Percentiles rank a stretch among this genome's conserved stretches.
Evolutionary conservation across 2,797 vertebrate species (phyloP).

Genomic region (Vireo griseus): DNA sequence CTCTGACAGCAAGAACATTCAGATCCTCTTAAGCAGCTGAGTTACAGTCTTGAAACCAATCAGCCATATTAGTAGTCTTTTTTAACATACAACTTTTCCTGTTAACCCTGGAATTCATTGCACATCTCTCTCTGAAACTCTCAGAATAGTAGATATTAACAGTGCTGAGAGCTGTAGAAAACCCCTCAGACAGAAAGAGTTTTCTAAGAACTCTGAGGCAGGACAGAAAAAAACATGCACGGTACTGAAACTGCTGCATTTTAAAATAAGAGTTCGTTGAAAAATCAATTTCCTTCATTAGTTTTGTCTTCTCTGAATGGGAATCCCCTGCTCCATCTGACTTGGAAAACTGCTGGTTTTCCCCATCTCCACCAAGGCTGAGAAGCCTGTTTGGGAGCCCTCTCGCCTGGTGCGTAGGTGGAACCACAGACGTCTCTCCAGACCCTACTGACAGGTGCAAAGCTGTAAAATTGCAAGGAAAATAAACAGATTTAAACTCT

Average conservation of each 20-base stretch:
- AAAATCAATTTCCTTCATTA: not conserved
- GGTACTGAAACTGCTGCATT: not conserved
- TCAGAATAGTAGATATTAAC: not conserved
- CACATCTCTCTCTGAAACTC: not conserved
- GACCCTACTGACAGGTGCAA: slow-evolving; percentile 37
- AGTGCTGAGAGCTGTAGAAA: not conserved
- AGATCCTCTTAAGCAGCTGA: slow-evolving; percentile 51
- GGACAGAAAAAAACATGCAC: not conserved
- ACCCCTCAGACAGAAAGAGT: not conserved
- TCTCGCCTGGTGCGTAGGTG: slow-evolving; percentile 7
- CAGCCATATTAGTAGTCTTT: not conserved
- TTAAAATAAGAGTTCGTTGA: not conserved
- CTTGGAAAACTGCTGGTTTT: slow-evolving; percentile 40
- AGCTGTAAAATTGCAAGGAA: slow-evolving; percentile 46
- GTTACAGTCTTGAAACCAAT: slow-evolving; percentile 27
- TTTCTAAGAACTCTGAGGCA: not conserved
- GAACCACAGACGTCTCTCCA: slow-evolving; percentile 28
- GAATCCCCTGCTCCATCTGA: slow-evolving; percentile 34
- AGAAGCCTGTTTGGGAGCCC: not conserved
- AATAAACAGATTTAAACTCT: slow-evolving; percentile 47
- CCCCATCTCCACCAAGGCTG: not conserved
- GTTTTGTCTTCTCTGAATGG: slow-evolving; percentile 67
- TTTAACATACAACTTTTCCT: not conserved
- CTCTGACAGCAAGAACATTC: slow-evolving; percentile 47
- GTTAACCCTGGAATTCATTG: not conserved